Evolutionary conservation across 2,113 vertebrate species (phyloP), one percentile per base, ranked within the genome.

Genomic region (Coregonus clupeaformis): DNA sequence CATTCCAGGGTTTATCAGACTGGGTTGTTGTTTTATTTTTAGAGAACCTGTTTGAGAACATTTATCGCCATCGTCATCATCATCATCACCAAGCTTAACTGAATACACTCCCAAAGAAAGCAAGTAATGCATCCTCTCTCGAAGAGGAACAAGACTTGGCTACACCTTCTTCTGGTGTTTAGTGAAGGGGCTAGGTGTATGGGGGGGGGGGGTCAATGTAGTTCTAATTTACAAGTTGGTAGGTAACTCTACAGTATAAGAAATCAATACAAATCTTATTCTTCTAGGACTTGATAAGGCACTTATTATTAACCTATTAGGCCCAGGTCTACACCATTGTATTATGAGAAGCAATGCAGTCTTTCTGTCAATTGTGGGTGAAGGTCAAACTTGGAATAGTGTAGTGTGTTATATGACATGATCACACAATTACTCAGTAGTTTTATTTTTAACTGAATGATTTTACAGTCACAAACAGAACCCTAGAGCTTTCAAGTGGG

Each of bases 1-100:
- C 89, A 90, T 90, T 91, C 88, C 84, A 84, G 77, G 0, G 71
- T 32, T 75, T 73, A 27, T 68, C 36, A 73, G 25, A 16, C 42
- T 64, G 45, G 62, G 24, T 52, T 62, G 18, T 25, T 72, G 79
- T 79, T 87, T 78, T 0, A 52, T 52, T 73, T 27, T 6, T 57
- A 73, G 55, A 32, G 12, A 88, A 86, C 71, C 77, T 72, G 76
- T 79, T 84, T 77, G 52, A 49, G 42, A 70, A 83, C 85, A 82
- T 47, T 63, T 67, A 79, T 82, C 68, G 74, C 14, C 20, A 2
- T 60, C n/a, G 1, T n/a, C 16, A 22, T 60, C 57, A 2, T 60
- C 57, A 22, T 59, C 57, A 7, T 60, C 57, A 0, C 14, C 57
- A 60, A 60, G 0, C 57, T n/a, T 22, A 60, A 60, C n/a, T 60